A percentile compares a stretch with the other conserved stretches of the same genome.
phyloP scores from a whole-genome alignment of 1,140 invertebrate species.

The Penaeus japonicus region DNA sequence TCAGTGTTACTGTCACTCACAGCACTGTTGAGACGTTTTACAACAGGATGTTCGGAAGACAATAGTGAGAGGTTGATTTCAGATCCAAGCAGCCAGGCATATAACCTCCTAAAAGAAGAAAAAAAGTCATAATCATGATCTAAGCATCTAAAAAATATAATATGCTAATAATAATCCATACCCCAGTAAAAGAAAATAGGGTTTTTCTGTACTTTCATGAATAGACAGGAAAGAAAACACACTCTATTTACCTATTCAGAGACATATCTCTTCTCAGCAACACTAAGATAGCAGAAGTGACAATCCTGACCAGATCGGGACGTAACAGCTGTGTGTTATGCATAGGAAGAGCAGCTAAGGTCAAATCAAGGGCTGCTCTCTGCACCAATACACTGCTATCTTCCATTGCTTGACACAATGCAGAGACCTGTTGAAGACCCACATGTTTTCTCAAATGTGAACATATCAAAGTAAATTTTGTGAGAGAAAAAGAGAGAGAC shows the following conservation, averaged over 20 bases:
- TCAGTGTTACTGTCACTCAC: constrained; percentile 60
- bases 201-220: background rate
- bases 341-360: constrained; percentile 86
- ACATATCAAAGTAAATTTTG: background rate
- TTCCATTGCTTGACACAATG: constrained; percentile 78
- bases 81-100: constrained; percentile 82
- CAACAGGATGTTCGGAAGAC: constrained; percentile 66
- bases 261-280: constrained; percentile 91
- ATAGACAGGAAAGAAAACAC: too few relatives aligned
- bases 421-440: constrained; percentile 65
- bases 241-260: constrained; percentile 75
- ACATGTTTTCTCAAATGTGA: background rate
- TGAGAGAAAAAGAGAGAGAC: background rate
- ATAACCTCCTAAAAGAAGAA: constrained; percentile 72
- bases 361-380: constrained; percentile 84
- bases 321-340: constrained; percentile 80
- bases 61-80: constrained; percentile 70
- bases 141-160: background rate
- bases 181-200: background rate
- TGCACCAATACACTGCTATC: constrained; percentile 86
- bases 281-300: constrained; percentile 82
- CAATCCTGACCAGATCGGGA: constrained; percentile 78
- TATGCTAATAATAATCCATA: too few relatives aligned
- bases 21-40: constrained; percentile 62
- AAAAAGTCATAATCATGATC: constrained; percentile 25